Conservation (phyloP, 2,888 invertebrate species). For the Dendrolimus houi region DNA sequence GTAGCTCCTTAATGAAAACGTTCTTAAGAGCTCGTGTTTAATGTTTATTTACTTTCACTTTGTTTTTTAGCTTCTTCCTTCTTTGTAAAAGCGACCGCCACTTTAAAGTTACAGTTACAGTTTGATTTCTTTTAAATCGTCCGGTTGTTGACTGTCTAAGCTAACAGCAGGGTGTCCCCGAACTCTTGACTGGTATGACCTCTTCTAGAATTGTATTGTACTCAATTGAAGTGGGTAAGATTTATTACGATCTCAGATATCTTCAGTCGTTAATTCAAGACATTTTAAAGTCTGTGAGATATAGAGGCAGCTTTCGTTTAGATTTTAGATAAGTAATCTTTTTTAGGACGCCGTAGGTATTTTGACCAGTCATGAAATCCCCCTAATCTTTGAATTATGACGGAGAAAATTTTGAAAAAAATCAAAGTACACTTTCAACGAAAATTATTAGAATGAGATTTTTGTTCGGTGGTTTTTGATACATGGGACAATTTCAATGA, state of each 20-base stretch:
- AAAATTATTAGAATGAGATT: no score
- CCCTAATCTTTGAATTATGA: no score
- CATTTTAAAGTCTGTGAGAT: no score
- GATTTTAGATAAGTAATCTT: no score
- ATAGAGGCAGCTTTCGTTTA: no score
- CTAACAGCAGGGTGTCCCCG: slow-evolving; percentile 5
- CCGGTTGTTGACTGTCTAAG: slow-evolving; percentile 18
- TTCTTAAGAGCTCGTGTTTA: slow-evolving; percentile 63
- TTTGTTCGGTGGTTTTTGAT: no score
- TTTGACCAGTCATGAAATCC: no score
- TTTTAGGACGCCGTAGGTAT: no score
- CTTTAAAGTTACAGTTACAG: slow-evolving; percentile 30
- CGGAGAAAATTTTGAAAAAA: no score
- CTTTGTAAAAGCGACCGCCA: slow-evolving; percentile 33
- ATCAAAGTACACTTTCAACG: no score
- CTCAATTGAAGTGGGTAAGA: slow-evolving; percentile 13
- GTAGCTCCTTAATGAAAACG: slow-evolving; percentile 65
- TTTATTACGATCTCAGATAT: background rate
- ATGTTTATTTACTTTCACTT: slow-evolving; percentile 66
- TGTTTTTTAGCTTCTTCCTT: slow-evolving; percentile 50
- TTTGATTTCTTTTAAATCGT: slow-evolving; percentile 41
- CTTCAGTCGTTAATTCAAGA: background rate
- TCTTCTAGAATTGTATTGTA: slow-evolving; percentile 16
- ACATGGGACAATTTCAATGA: no score
- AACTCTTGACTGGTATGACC: slow-evolving; percentile 9